Evolutionary conservation across 1,140 invertebrate species (phyloP).

Genomic region (Tetramorium parvispinum): DNA sequence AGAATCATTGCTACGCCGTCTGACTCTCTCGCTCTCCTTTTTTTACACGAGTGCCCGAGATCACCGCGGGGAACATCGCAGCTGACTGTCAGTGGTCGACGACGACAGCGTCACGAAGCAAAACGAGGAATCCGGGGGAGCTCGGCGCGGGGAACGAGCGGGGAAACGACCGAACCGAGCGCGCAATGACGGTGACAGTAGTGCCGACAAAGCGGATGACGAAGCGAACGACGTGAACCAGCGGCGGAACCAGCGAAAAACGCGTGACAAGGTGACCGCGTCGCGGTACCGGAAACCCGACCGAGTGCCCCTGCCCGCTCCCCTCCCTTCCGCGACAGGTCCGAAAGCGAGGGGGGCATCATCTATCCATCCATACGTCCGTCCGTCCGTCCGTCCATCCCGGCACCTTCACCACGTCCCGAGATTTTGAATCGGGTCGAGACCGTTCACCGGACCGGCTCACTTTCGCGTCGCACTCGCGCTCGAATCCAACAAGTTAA

Average conservation of each 20-base stretch:
- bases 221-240: not conserved
- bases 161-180: slow-evolving; percentile 1
- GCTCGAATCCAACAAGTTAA: slow-evolving; percentile 63
- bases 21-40: not conserved
- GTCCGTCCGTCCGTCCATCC: not conserved
- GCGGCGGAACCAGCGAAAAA: slow-evolving; percentile 17
- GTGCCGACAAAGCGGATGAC: slow-evolving; percentile 46
- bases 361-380: not conserved
- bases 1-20: not conserved
- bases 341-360: not conserved
- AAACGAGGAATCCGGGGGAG: slow-evolving; percentile 6
- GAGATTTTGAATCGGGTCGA: slow-evolving; percentile 9
- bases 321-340: not conserved
- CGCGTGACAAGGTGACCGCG: slow-evolving; percentile 37
- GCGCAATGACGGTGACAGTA: not conserved
- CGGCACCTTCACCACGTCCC: slow-evolving; percentile 38
- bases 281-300: slow-evolving; percentile 42
- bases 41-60: not conserved
- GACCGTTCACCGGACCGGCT: slow-evolving; percentile 40
- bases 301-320: no score
- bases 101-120: slow-evolving; percentile 34
- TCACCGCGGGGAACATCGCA: slow-evolving; percentile 16
- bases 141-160: not conserved
- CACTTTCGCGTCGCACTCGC: slow-evolving; percentile 59
- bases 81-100: slow-evolving; percentile 37